phyloP scores from a whole-genome alignment of 2,797 vertebrate species.

The Sebastiscus albofasciatus region DNA sequence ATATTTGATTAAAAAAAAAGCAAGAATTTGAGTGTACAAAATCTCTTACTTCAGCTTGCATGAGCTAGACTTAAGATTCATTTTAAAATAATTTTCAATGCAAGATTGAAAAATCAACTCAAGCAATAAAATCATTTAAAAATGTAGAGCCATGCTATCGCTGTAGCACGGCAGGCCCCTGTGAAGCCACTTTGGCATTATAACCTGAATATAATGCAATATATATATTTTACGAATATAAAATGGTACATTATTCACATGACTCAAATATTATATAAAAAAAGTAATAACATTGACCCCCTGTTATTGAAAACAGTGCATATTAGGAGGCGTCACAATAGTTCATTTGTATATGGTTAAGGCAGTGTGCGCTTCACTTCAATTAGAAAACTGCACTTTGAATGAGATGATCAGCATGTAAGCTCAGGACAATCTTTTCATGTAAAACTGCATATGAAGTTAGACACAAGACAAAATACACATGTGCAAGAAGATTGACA shows the following conservation, averaged over 20 bases:
- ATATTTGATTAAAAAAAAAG: constrained; percentile 11
- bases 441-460: constrained; percentile 27
- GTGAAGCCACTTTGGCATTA: constrained; percentile 47
- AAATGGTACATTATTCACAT: constrained; percentile 67
- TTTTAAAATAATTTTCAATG: constrained; percentile 12
- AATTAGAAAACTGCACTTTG: constrained; percentile 43
- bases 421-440: constrained; percentile 5
- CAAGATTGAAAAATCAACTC: neutral
- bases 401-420: constrained; percentile 69
- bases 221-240: constrained; percentile 48
- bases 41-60: constrained; percentile 13
- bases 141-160: neutral
- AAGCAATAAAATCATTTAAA: constrained; percentile 6
- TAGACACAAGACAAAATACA: constrained; percentile 15
- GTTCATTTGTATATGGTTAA: constrained; percentile 45
- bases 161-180: constrained; percentile 9
- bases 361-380: constrained; percentile 54
- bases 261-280: constrained; percentile 54
- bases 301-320: constrained; percentile 72
- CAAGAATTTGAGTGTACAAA: constrained; percentile 33
- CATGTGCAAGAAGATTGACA: constrained; percentile 25
- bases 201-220: constrained; percentile 53
- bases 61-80: neutral
- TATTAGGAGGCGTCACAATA: constrained; percentile 54
- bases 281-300: constrained; percentile 41